Evolutionary conservation across 1,140 invertebrate genomes (phyloP).

Genomic region (Melitaea cinxia): DNA sequence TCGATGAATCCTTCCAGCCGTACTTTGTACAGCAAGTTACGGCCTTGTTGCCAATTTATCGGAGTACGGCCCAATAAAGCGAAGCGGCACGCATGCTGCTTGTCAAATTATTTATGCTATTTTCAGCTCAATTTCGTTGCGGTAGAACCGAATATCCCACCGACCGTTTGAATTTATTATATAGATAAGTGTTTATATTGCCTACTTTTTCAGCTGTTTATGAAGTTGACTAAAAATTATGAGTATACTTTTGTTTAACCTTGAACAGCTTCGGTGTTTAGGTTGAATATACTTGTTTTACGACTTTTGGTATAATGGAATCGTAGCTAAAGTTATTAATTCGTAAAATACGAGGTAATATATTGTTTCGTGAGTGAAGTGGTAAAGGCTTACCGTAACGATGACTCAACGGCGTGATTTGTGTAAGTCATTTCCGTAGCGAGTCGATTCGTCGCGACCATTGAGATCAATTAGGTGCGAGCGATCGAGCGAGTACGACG

Average conservation of each 20-base stretch:
- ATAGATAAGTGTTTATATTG: conserved; percentile 29
- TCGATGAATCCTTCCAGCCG: conserved; percentile 59
- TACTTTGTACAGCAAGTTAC: conserved; percentile 58
- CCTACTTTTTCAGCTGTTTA: conserved; percentile 32
- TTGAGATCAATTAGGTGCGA: conserved; percentile 74
- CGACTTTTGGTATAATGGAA: neutral
- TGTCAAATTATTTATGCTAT: conserved; percentile 34
- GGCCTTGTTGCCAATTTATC: conserved; percentile 56
- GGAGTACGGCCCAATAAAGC: conserved; percentile 49
- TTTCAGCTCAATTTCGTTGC: conserved; percentile 31
- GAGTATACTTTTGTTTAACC: conserved; percentile 16
- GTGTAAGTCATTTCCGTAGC: conserved; percentile 61
- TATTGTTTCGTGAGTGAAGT: neutral
- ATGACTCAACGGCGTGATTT: conserved; percentile 54
- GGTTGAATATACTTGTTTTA: neutral
- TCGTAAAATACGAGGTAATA: neutral
- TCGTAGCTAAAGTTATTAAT: neutral
- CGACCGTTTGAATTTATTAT: conserved; percentile 27
- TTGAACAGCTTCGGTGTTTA: conserved; percentile 21
- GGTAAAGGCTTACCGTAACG: conserved; percentile 24
- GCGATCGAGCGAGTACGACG: conserved; percentile 58
- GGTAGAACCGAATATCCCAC: conserved; percentile 22
- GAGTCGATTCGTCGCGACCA: conserved; percentile 74
- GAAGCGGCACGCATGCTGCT: conserved; percentile 37
- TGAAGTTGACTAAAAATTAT: conserved; percentile 30